Base-by-base conservation (phyloP, 2,113 vertebrate species). In the Columba livia region DNA sequence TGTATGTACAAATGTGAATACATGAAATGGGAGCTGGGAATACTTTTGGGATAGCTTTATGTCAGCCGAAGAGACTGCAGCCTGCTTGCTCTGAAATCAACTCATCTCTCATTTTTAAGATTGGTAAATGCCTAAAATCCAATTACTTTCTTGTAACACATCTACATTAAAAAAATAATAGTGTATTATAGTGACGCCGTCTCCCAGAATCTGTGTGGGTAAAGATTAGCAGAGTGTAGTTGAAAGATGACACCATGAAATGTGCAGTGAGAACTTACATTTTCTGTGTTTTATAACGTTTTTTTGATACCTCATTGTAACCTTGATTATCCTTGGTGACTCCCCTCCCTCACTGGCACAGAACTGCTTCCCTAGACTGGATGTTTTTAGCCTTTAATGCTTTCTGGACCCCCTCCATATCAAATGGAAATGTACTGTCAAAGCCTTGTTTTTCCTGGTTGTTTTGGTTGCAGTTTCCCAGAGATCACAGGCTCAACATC, bases 171-270 rank as follows among this genome's bases (percentile, higher is more conserved):
- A 84, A 28, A 80, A 7, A 40, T 71, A 62, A 84, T 23, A 80
- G 4, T 38, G 15, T 14, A 10, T 72, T 23, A 32, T 19, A 34
- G 56, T 38, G 25, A 25, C 3, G 0, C 5, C 5, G 32, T 23
- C 50, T 57, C 44, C 60, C 50, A 42, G 34, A 5, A 36, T 70
- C 24, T 65, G 3, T 48, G 29, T 57, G 31, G 53, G 12, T 60
- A 21, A 74, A 65, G 57, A 29, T 4, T 38, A 57, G 28, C 40
- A 90, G 75, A 34, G 10, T 24, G 23, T 32, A 26, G 26, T 47
- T 79, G 47, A 89, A 64, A 72, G n/a, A 12, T 12, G 19, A 70
- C 4, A 15, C 4, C 85, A 34, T 17, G 42, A 56, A 77, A 38
- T 17, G 36, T 47, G 12, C 73, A 31, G 15, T 17, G 13, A 72